Base-by-base conservation (phyloP, 1,140 invertebrate genomes). In the Heliothis subflexa region DNA sequence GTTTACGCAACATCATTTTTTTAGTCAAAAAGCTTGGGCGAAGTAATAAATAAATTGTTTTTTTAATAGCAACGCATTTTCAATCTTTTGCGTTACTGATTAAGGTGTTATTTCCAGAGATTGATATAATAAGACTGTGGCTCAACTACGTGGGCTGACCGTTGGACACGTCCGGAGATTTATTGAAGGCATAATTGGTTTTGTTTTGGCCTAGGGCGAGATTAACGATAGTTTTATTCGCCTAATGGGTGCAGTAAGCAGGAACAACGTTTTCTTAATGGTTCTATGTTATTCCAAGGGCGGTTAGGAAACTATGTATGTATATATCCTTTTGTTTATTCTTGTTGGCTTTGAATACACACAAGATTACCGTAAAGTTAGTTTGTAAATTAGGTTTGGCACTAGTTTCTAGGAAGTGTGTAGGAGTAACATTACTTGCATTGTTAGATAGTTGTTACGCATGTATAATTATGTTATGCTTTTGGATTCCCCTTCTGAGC, bases 101-200 rank as follows among this genome's bases (percentile, higher is more conserved):
- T 71, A 71, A 52, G 68, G 68, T 73, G 33, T 2, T 45, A 21
- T 40, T 73, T 73, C 11, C 16, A 2, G 12, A 59, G 54, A 13
- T 62, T 21, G 21, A 55, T 52, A 45, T n/a, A 70, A 28, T 74
- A 52, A 70, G 47, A 4, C 9, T 62, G 52, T 78, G 50, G 21
- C 66, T 72, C 11, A 81, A 78, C 54, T 79, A 79, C 77, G 73
- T 78, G 62, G 66, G 78, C 40, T 80, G 78, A 75, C 78, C 82
- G 78, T 14, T 54, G 80, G 75, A 78, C 74, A 78, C 78, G 71
- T 78, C 61, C 40, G 64, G 71, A 83, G 81, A 85, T 85, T 85
- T 85, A 85, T 85, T 75, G 66, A 79, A 81, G 78, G 76, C 79
- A 81, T 83, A 85, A 85, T 85, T 85, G 83, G 83, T 85, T 85